A percentile compares a stretch with the other conserved stretches of the same genome.
These are phyloP conservation scores for Rhopalosiphum nymphaeae DNA, from an alignment of 2,888 invertebrate genomes.

Conservation along the genomic window DNA sequence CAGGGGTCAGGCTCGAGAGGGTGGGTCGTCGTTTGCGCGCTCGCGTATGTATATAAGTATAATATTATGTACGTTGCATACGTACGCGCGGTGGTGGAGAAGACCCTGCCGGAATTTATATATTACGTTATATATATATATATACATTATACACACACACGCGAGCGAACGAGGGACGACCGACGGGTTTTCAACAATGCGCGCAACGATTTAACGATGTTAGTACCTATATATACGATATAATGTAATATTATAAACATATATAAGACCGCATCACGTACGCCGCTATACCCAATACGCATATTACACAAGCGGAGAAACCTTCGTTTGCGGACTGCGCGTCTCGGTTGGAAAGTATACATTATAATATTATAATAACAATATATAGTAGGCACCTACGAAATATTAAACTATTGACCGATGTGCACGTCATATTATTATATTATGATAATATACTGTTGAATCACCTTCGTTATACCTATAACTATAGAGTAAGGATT, in stretches of 20 bases:
- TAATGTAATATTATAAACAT: background rate
- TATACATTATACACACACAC: background rate
- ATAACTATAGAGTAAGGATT: no score
- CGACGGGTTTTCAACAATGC: constrained; percentile 63
- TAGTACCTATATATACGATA: background rate
- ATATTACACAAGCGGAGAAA: background rate
- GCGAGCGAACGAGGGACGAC: constrained; percentile 49
- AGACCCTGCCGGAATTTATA: constrained; percentile 56
- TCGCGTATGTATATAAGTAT: background rate
- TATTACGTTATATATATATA: background rate
- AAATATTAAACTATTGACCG: background rate
- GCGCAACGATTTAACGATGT: constrained; percentile 14
- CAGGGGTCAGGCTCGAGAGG: constrained; percentile 57
- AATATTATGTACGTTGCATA: background rate
- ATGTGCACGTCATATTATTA: background rate
- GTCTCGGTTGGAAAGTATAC: background rate
- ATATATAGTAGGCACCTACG: background rate
- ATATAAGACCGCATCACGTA: constrained; percentile 19
- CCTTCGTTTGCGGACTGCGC: background rate
- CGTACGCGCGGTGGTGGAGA: constrained; percentile 12
- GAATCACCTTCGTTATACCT: background rate
- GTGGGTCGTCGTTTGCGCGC: constrained; percentile 29
- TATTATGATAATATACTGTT: background rate
- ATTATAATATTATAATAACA: background rate
- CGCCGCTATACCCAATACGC: background rate